These are phyloP conservation scores for Serinus canaria DNA, from an alignment of 2,113 vertebrate species.

Conservation along the genomic window DNA sequence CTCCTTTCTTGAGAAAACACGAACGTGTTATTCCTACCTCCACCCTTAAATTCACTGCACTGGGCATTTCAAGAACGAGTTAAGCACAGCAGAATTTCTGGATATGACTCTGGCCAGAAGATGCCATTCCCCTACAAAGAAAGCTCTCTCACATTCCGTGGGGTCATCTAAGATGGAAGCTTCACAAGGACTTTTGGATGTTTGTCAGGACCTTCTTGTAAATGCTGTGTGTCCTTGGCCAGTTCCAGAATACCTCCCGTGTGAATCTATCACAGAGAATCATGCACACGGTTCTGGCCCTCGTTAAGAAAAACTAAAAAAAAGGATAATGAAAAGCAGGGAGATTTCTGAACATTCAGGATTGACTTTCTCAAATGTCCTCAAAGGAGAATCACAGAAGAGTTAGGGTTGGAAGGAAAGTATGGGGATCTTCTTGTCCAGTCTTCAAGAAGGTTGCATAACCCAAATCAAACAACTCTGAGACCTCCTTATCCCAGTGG, in stretches of 20 bases:
- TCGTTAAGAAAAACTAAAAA: not conserved
- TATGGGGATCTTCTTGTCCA: not conserved
- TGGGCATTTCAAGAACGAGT: not conserved
- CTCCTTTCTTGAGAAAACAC: not conserved
- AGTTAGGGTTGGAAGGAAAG: not conserved
- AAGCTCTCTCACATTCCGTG: constrained; percentile 26
- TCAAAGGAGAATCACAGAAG: not conserved
- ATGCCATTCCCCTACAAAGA: constrained; percentile 3
- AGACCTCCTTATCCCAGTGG: not conserved
- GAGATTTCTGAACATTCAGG: not conserved
- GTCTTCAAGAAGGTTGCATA: not conserved
- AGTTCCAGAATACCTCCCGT: constrained; percentile 28
- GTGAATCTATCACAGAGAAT: constrained; percentile 25
- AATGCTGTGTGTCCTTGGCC: constrained; percentile 30
- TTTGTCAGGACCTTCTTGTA: constrained; percentile 60
- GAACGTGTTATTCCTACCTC: not conserved
- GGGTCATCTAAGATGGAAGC: constrained; percentile 40
- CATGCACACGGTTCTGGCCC: not conserved
- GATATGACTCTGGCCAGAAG: not conserved
- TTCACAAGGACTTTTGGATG: constrained; percentile 30
- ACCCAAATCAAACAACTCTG: not conserved
- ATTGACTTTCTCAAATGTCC: not conserved
- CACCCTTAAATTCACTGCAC: not conserved
- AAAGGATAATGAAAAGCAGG: constrained; percentile 33
- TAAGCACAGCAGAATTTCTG: not conserved